phyloP scores from a whole-genome alignment of 2,113 vertebrate species.

The Corythornis vintsioides region DNA sequence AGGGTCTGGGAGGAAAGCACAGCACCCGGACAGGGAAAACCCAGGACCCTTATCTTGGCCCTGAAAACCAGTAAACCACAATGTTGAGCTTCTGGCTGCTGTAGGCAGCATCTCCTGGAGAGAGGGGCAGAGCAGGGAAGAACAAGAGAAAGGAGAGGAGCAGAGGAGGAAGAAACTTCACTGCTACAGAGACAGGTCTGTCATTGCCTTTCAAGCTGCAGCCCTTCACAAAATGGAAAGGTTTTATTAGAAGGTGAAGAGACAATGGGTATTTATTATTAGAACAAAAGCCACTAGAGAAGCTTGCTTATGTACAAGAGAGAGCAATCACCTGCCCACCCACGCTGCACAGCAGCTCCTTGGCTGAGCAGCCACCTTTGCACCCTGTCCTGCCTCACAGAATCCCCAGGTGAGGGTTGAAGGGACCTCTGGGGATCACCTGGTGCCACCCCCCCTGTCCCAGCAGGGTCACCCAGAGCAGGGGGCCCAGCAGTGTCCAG shows the following conservation, averaged over 20 bases:
- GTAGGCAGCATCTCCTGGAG: background rate
- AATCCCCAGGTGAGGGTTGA: background rate
- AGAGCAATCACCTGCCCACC: conserved; percentile 27
- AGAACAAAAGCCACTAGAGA: conserved; percentile 26
- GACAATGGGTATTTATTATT: conserved; percentile 17
- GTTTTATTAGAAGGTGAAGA: background rate
- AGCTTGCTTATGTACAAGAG: background rate
- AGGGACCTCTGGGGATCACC: background rate
- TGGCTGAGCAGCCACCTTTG: background rate
- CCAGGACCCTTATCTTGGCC: fast-evolving
- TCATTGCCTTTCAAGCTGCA: background rate
- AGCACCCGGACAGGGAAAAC: fast-evolving
- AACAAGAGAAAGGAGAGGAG: background rate
- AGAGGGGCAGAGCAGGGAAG: background rate
- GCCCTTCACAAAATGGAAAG: background rate
- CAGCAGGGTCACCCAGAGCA: background rate
- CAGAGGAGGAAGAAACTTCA: background rate
- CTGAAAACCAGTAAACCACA: fast-evolving
- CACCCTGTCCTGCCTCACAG: background rate
- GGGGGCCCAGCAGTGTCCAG: background rate
- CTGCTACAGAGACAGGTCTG: background rate
- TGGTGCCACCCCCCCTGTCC: too few species aligned
- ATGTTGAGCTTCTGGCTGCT: background rate
- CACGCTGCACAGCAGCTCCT: background rate
- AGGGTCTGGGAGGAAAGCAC: background rate